These are phyloP conservation scores for Sinodicranocentrus sp. DNA, from an alignment of 2,888 invertebrate genomes.

Conservation along the genomic window DNA sequence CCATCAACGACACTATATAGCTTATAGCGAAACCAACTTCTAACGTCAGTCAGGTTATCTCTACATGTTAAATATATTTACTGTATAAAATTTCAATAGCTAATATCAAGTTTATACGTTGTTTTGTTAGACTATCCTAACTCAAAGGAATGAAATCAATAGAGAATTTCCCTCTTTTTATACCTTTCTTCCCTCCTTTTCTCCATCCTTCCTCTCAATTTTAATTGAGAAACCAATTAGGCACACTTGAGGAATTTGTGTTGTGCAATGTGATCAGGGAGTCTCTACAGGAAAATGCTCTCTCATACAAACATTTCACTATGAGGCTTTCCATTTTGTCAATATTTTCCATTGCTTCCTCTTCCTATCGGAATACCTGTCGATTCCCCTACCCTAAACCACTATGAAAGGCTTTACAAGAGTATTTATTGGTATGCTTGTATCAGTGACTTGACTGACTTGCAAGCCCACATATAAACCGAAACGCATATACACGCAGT, in stretches of 20 bases:
- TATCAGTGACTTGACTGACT: conserved; percentile 19
- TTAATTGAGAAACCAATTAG: conserved; percentile 70
- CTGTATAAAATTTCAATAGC: no score
- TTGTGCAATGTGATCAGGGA: conserved; percentile 41
- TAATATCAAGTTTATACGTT: no score
- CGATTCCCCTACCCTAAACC: not conserved
- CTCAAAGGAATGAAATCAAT: conserved; percentile 76
- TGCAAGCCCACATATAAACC: not conserved
- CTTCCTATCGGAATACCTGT: conserved; percentile 18
- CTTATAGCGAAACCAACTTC: no score
- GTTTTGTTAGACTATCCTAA: no score
- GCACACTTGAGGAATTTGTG: conserved; percentile 58
- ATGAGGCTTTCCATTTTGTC: conserved; percentile 19
- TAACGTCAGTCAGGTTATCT: no score
- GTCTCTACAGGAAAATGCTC: conserved; percentile 61
- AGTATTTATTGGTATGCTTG: conserved; percentile 32
- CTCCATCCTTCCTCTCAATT: conserved; percentile 29
- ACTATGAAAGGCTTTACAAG: not conserved
- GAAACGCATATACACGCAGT: not conserved
- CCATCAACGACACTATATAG: no score
- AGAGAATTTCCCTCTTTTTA: conserved; percentile 67
- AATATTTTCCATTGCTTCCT: conserved; percentile 35
- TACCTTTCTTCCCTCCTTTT: conserved; percentile 55
- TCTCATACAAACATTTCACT: conserved; percentile 22
- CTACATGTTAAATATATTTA: no score